Percentiles rank a stretch among this genome's conserved stretches.
Conservation (phyloP, 2,888 invertebrate genomes). For the Argynnis bischoffii region DNA sequence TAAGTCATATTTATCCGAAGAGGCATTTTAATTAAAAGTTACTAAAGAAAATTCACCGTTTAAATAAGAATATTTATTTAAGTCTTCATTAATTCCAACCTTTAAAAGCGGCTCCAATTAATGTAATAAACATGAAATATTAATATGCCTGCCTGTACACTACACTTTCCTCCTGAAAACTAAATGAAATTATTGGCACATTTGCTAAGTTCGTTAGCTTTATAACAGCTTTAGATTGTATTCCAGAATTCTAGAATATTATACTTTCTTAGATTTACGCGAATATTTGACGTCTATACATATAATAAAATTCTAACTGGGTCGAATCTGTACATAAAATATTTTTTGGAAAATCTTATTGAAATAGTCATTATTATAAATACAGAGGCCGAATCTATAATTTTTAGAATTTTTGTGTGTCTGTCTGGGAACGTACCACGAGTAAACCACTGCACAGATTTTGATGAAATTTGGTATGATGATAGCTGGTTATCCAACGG, state of each 20-base stretch:
- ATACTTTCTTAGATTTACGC: no score
- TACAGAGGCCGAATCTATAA: no score
- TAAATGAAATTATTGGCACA: slow-evolving; percentile 25
- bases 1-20: neutral
- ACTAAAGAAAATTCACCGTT: neutral
- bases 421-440: no score
- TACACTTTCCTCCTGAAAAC: slow-evolving; percentile 13
- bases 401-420: no score
- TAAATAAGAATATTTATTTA: slow-evolving; percentile 5
- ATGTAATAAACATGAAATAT: slow-evolving; percentile 13
- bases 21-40: slow-evolving; percentile 14
- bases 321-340: no score
- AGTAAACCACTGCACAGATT: no score
- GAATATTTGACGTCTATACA: no score
- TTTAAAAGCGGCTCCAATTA: neutral
- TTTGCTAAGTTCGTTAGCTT: slow-evolving; percentile 14
- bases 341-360: no score
- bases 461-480: no score
- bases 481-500: no score
- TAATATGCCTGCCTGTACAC: slow-evolving; percentile 7
- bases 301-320: no score
- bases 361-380: no score
- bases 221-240: neutral
- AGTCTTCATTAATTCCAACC: slow-evolving; percentile 1
- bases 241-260: slow-evolving; percentile 5